Evolutionary conservation across 2,113 vertebrate genomes (phyloP).

Genomic region (Sinocyclocheilus anophthalmus): DNA sequence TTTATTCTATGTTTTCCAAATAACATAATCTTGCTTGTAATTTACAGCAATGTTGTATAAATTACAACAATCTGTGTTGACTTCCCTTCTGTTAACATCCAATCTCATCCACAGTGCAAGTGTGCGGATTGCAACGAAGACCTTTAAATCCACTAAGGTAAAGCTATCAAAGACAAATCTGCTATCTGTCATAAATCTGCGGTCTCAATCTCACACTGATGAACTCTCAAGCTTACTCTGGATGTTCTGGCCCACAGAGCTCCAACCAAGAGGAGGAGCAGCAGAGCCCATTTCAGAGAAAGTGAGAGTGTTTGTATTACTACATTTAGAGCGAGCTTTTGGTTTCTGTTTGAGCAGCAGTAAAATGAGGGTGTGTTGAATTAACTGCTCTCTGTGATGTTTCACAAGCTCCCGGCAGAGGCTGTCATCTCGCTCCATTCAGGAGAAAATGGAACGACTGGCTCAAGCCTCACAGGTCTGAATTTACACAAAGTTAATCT

Average conservation of each 20-base stretch:
- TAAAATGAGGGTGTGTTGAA: background rate
- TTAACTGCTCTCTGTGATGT: background rate
- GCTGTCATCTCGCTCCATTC: constrained; percentile 80
- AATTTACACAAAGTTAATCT: background rate
- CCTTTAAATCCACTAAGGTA: constrained; percentile 67
- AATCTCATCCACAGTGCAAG: constrained; percentile 68
- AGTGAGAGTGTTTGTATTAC: constrained; percentile 63
- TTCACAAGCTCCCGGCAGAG: constrained; percentile 79
- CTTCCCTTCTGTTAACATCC: background rate
- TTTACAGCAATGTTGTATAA: background rate
- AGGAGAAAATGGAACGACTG: constrained; percentile 88
- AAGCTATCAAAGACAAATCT: background rate
- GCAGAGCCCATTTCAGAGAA: constrained; percentile 70
- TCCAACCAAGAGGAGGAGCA: constrained; percentile 66
- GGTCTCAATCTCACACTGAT: background rate
- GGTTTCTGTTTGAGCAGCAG: background rate
- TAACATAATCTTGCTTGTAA: no score
- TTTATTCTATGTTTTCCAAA: no score
- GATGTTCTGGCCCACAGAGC: constrained; percentile 54
- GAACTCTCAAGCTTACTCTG: background rate
- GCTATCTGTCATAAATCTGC: no score
- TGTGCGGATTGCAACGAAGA: constrained; percentile 68
- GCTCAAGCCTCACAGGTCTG: constrained; percentile 85
- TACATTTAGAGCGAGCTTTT: background rate
- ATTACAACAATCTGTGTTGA: background rate